Conservation (phyloP, 2,113 vertebrate species). For the Anolis carolinensis region DNA sequence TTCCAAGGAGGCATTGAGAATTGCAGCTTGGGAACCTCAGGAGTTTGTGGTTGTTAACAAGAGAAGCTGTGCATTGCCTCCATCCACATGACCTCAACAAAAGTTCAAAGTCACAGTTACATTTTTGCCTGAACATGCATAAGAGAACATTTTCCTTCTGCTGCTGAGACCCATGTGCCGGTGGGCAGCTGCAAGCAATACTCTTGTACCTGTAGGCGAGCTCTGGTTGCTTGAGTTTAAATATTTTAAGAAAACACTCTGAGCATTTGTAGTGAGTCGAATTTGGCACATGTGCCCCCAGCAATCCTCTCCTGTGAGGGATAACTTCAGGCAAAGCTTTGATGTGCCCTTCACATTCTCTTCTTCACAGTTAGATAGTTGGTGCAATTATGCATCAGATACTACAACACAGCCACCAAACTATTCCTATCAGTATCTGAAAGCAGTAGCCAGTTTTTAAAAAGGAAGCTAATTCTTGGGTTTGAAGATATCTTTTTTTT, state of each 20-base stretch:
- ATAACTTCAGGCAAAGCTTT: background rate
- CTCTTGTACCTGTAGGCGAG: background rate
- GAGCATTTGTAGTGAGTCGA: background rate
- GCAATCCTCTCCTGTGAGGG: background rate
- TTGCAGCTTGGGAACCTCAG: background rate
- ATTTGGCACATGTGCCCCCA: background rate
- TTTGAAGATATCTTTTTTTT: background rate
- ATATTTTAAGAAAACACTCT: background rate
- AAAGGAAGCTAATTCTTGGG: background rate
- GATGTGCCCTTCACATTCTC: background rate
- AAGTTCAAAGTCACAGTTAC: background rate
- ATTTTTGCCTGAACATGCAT: background rate
- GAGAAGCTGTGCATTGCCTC: background rate
- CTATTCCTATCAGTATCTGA: background rate
- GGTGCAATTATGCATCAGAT: background rate
- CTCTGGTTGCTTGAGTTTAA: background rate
- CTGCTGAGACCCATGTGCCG: background rate
- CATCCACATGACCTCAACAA: background rate
- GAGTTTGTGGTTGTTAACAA: background rate
- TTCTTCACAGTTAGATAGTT: background rate
- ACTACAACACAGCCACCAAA: background rate
- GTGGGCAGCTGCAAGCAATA: background rate
- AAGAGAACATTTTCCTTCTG: background rate
- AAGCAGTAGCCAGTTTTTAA: background rate
- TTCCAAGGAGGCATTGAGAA: background rate